Evolutionary conservation across 2,113 vertebrate species (phyloP).

Genomic region (Rostratula benghalensis): DNA sequence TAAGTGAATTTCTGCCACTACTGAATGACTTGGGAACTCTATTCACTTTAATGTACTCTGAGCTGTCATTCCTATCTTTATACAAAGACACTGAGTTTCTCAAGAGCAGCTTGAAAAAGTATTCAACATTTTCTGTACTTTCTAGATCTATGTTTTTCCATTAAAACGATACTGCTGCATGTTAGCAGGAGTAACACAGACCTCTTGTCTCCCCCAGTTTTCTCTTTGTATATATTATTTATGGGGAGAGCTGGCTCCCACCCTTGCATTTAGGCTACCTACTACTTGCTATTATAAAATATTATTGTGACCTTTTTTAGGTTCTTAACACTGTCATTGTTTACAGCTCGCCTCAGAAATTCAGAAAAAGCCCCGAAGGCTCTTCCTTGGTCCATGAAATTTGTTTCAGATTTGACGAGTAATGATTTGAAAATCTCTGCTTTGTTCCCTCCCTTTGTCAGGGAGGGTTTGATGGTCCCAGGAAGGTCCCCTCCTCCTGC

Average conservation of each 20-base stretch:
- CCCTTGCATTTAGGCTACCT: background rate
- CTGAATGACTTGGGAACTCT: slow-evolving; percentile 45
- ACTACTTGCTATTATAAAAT: slow-evolving; percentile 19
- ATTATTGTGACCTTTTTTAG: slow-evolving; percentile 23
- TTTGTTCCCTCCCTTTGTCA: slow-evolving; percentile 7
- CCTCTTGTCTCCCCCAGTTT: background rate
- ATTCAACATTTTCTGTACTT: slow-evolving; percentile 10
- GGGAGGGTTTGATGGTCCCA: background rate
- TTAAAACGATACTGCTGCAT: background rate
- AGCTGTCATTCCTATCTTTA: slow-evolving; percentile 54
- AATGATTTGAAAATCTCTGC: slow-evolving; percentile 22
- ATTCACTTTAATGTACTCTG: slow-evolving; percentile 52
- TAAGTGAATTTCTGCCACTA: slow-evolving; percentile 50
- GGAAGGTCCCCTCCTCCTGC: background rate
- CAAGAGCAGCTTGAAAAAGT: slow-evolving; percentile 22
- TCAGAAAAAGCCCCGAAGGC: slow-evolving; percentile 10
- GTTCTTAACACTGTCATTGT: background rate
- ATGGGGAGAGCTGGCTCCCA: background rate
- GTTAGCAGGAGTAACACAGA: background rate
- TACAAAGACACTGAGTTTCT: slow-evolving; percentile 38
- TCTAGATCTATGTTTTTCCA: background rate
- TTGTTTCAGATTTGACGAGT: slow-evolving; percentile 27
- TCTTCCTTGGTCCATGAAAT: slow-evolving; percentile 43
- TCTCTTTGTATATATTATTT: slow-evolving; percentile 22
- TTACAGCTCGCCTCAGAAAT: background rate